Evolutionary conservation across 2,113 vertebrate genomes (phyloP).

Genomic region (Excalfactoria chinensis): DNA sequence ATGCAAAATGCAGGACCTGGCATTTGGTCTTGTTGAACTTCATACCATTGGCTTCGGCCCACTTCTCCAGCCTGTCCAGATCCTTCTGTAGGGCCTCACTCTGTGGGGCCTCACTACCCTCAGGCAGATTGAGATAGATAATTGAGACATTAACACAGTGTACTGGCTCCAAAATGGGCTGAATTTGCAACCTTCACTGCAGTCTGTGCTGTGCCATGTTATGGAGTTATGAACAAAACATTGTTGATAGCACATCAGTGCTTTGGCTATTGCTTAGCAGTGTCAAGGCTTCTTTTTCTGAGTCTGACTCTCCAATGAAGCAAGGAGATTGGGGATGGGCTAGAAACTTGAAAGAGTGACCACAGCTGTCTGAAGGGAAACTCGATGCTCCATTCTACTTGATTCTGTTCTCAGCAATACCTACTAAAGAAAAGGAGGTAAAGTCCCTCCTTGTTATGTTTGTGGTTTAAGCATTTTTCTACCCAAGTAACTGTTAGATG

Average conservation of each 20-base stretch:
- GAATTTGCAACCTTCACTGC: neutral
- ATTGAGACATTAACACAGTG: fast-evolving
- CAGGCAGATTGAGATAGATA: no score
- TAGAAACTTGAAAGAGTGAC: neutral
- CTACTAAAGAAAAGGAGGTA: neutral
- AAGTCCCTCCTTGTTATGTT: no score
- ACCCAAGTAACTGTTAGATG: fast-evolving
- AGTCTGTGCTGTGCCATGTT: neutral
- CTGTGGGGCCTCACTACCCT: no score
- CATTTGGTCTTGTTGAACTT: no score
- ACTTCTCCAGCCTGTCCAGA: no score
- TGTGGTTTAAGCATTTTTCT: neutral
- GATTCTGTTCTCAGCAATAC: neutral
- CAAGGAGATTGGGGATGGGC: fast-evolving
- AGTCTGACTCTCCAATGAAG: neutral
- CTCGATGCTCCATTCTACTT: neutral
- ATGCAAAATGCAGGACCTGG: no score
- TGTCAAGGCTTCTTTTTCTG: neutral
- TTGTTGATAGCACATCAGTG: neutral
- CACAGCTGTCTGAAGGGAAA: neutral
- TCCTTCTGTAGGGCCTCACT: no score
- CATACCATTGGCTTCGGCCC: no score
- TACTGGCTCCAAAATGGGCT: neutral
- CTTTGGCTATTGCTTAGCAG: neutral
- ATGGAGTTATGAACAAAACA: neutral